Evolutionary conservation across 2,113 vertebrate genomes (phyloP).

Genomic region (Myrmecophaga tridactyla): DNA sequence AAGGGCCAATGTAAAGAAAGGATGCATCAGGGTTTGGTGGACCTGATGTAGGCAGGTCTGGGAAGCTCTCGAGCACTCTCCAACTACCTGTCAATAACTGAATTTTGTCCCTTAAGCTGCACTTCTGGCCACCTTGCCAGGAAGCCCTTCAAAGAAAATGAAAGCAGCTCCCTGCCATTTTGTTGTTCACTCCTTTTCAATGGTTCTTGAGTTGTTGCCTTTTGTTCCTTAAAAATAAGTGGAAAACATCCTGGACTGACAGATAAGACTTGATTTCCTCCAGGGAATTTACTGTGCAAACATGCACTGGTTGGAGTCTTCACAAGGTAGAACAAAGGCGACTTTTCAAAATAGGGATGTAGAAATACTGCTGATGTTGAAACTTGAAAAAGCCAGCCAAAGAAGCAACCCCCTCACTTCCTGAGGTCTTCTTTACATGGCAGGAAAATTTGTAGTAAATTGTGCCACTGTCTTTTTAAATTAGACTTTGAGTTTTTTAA

Average conservation of each 20-base stretch:
- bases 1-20: not conserved
- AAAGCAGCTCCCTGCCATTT: constrained; percentile 6
- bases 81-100: not conserved
- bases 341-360: not conserved
- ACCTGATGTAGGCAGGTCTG: not conserved
- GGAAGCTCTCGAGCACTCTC: fast-evolving
- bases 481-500: constrained; percentile 2
- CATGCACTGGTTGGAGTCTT: not conserved
- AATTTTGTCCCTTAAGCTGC: not conserved
- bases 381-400: not conserved
- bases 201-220: constrained; percentile 41
- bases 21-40: not conserved
- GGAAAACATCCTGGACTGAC: not conserved
- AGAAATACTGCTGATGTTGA: not conserved
- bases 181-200: not conserved
- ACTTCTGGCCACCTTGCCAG: not conserved
- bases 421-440: not conserved
- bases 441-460: not conserved
- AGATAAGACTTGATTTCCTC: constrained; percentile 39
- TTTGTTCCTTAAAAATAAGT: constrained; percentile 47
- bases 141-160: constrained; percentile 37
- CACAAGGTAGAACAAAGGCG: constrained; percentile 10
- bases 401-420: not conserved
- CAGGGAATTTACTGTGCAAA: not conserved
- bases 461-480: constrained; percentile 38